Base-by-base conservation (phyloP, 2,888 invertebrate species). In the Pandemis corylana region DNA sequence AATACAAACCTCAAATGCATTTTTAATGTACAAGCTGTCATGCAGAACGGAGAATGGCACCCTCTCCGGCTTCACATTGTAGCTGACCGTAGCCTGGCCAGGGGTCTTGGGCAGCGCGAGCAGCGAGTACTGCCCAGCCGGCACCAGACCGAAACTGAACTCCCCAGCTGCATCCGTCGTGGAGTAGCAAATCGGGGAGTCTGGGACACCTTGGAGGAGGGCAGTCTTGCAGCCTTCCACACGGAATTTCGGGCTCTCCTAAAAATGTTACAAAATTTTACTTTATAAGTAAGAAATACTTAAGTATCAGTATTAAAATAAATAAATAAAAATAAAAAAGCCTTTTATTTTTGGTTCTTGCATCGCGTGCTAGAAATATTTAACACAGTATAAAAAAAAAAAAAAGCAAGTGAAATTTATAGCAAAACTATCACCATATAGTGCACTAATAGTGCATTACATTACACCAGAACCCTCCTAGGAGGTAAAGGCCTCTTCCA, bases 121-220 rank as follows among this genome's bases (percentile, higher is more conserved):
- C 20, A 99, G 88, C 66, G 95, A 94, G 87, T 99, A 99, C 76
- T 96, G 95, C 5, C 98, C 99, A 13, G 97, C 96, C 0, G 98
- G 97, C 1, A 99, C 95, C 68, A 97, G 95, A 1, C 96, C 96
- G 82, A 99, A 99, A 5, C 87, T 89, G 86, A 98, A 99, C 83
- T 95, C 95, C 12, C 99, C 99, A 63, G 95, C 94, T 72, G 95
- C 91, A 79, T 97, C 96, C 0, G 98, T 97, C 10, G 93, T 92
- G 0, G 96, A 96, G 84, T 97, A 96, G 84, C 99, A 99, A 70
- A 98, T 93, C 0, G 96, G 95, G 28, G 95, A 90, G 63, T 94
- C 95, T 0, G 94, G 92, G n/a, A 96, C 95, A 13, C 95, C 95
- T 81, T 95, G 92, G 0, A 95, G 91, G 5, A 95, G 89, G n/a